Base-by-base conservation (phyloP, 2,888 invertebrate genomes). In the Scaeva pyrastri region DNA sequence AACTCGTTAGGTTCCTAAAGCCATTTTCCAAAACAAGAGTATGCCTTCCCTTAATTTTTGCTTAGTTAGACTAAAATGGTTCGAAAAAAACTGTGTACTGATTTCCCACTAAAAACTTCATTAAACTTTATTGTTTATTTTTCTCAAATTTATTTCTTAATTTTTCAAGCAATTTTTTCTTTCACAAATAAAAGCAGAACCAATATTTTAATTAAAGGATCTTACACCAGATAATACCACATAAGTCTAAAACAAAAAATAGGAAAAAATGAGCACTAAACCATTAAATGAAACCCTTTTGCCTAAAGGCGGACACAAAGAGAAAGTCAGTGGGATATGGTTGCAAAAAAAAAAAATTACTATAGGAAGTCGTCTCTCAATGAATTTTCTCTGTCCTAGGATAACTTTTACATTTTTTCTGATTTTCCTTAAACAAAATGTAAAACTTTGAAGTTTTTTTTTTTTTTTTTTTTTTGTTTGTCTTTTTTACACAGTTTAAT, bases 401-500 rank as follows among this genome's bases (percentile, higher is more conserved):
- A 16, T 45, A 45, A 26, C 21, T 41, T 62, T 62, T 26, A 23
- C 26, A 23, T 7, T n/a, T n/a, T 60, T 21, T 16, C 23, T 39
- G 3, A 21, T 7, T 62, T 62, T 62, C 26, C 14, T 11, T 16
- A n/a, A 26, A 45, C 0, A 52, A 23, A 39, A 68, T 60, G 10
- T 3, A 39, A 39, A n/a, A 23, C 68, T 68, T 39, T 68, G 10
- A n/a, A 23, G n/a, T 26, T 45, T 10, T 14, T 23, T 60, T 62
- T 26, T 26, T 1, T 26, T 23, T 64, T 36, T 2, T 3, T 21
- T 19, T 64, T 64, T 48, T n/a, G n/a, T n/a, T n/a, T n/a, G n/a
- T n/a, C 16, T 11, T 21, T 14, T 14, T 26, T 11, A 12, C 26
- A 66, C 36, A 68, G 68, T 68, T 39, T 50, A 68, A 52, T 68